These are phyloP conservation scores for Glyptemys insculpta DNA, from an alignment of 2,797 vertebrate species.

Conservation along the genomic window DNA sequence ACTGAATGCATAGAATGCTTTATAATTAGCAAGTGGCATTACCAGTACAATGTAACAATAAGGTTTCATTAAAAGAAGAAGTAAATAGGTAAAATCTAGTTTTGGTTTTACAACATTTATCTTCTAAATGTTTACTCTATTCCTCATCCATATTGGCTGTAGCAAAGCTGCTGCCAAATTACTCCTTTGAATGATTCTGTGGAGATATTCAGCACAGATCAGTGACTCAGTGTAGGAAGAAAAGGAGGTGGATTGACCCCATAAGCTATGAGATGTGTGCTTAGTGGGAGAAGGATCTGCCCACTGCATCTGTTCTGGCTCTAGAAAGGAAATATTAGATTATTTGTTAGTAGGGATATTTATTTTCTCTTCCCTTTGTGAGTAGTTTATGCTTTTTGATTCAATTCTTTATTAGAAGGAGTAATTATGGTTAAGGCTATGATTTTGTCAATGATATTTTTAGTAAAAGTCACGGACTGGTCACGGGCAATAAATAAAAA, in stretches of 20 bases:
- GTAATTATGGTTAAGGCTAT: not conserved
- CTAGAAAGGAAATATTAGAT: not conserved
- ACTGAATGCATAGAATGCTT: not conserved
- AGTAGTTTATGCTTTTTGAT: not conserved
- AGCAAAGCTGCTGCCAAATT: not conserved
- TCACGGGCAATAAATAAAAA: too few relatives aligned
- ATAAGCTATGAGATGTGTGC: not conserved
- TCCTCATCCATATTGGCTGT: not conserved
- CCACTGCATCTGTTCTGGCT: not conserved
- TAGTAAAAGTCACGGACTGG: too few relatives aligned
- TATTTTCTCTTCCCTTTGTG: not conserved
- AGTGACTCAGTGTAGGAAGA: not conserved
- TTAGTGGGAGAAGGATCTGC: not conserved
- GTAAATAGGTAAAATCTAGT: not conserved
- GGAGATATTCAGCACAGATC: not conserved
- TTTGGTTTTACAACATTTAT: not conserved
- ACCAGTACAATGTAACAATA: not conserved
- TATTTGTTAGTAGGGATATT: not conserved
- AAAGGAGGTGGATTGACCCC: not conserved
- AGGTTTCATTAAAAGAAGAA: not conserved
- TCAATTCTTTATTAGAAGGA: not conserved
- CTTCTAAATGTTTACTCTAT: not conserved
- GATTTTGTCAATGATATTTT: too few relatives aligned
- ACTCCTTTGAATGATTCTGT: not conserved
- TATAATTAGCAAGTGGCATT: not conserved